Evolutionary conservation across 1,140 invertebrate species (phyloP).

Genomic region (Ceratosolen solmsi): DNA sequence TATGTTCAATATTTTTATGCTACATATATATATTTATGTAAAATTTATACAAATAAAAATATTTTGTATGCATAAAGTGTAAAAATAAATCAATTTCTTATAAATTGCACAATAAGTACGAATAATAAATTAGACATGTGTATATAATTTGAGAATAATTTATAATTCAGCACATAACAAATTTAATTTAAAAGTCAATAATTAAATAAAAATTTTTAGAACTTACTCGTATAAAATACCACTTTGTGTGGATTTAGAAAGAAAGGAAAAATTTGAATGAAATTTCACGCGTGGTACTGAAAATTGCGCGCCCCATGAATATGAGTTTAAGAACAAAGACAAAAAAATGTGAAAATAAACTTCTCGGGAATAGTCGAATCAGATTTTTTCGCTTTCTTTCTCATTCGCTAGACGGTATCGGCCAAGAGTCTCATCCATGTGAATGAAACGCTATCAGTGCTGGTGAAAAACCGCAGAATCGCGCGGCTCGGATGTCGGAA

Average conservation of each 20-base stretch:
- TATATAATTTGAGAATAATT: no score
- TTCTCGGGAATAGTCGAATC: conserved; percentile 13
- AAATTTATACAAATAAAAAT: no score
- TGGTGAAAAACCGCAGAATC: conserved; percentile 37
- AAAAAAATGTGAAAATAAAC: conserved; percentile 22
- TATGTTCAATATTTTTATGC: no score
- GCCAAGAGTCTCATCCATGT: background rate
- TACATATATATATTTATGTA: no score
- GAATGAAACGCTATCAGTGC: background rate
- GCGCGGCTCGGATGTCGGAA: background rate
- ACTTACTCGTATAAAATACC: no score
- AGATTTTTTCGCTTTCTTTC: conserved; percentile 20
- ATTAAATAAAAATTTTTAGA: no score
- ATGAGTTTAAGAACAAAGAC: background rate
- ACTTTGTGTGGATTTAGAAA: background rate
- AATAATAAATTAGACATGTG: no score
- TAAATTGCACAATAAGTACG: no score
- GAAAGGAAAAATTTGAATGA: background rate
- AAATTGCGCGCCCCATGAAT: background rate
- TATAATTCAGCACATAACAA: no score
- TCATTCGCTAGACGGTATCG: background rate
- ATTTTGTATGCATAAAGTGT: no score
- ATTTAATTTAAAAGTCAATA: no score
- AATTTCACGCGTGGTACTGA: conserved; percentile 4
- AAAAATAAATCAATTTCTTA: no score